phyloP scores from a whole-genome alignment of 2,113 vertebrate genomes.

The Nothocercus nigrocapillus region DNA sequence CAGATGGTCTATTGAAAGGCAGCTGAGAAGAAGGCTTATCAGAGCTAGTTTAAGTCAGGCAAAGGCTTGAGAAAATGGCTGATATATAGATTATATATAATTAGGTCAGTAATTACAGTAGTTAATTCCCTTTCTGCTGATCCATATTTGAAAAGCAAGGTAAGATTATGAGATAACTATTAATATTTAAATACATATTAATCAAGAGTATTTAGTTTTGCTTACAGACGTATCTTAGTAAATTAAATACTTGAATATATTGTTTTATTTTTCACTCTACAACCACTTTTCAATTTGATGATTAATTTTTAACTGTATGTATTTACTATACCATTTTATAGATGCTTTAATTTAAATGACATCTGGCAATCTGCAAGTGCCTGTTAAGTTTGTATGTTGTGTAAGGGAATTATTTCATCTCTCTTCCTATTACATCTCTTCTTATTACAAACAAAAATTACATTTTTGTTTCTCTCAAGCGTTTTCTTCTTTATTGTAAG shows the following conservation, averaged over 20 bases:
- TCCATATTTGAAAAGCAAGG: neutral
- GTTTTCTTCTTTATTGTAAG: constrained; percentile 50
- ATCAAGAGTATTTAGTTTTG: neutral
- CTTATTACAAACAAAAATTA: neutral
- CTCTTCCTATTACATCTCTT: neutral
- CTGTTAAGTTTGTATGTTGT: neutral
- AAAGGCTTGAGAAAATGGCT: neutral
- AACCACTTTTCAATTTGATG: neutral
- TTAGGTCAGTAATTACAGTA: neutral
- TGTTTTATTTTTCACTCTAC: neutral
- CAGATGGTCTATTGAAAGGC: neutral
- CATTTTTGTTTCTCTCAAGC: neutral
- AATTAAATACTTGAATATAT: neutral
- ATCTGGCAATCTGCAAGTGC: neutral
- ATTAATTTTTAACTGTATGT: neutral
- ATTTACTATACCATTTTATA: neutral
- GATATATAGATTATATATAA: neutral
- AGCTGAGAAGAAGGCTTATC: neutral
- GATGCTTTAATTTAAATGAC: neutral
- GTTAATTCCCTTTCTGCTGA: neutral
- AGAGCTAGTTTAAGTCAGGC: neutral
- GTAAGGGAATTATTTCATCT: neutral
- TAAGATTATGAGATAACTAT: neutral
- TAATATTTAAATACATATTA: neutral
- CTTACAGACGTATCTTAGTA: neutral